A percentile compares a stretch with the other conserved stretches of the same genome.
Conservation (phyloP, 1,140 invertebrate genomes). For the Drosophila chauvacae region DNA sequence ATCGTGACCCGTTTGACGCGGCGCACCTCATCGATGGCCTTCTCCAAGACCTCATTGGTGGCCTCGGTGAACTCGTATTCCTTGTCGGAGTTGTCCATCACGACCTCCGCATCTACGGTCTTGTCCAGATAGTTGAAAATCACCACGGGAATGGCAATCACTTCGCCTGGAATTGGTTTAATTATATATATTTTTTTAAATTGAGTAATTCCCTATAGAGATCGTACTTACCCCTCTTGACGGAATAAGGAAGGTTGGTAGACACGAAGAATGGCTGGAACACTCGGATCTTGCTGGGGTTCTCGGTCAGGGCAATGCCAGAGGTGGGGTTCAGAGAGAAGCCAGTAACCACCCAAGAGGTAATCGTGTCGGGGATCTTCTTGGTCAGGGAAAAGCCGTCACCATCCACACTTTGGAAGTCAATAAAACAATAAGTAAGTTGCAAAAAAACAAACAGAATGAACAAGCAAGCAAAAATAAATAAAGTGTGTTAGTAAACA, state of each 20-base stretch:
- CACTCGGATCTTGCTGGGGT: constrained; percentile 91
- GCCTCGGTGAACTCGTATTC: constrained; percentile 91
- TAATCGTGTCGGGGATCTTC: constrained; percentile 94
- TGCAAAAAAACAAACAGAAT: background rate
- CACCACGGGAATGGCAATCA: constrained; percentile 77
- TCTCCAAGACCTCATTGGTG: constrained; percentile 85
- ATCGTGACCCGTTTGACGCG: constrained; percentile 88
- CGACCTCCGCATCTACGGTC: constrained; percentile 91
- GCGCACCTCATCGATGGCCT: constrained; percentile 87
- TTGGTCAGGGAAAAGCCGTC: constrained; percentile 77
- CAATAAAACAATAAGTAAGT: background rate
- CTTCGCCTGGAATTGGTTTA: constrained; percentile 58
- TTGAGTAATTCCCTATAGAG: no score
- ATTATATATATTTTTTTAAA: no score
- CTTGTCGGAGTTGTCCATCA: constrained; percentile 91
- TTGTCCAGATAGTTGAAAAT: constrained; percentile 86
- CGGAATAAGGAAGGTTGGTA: constrained; percentile 92
- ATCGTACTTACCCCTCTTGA: constrained; percentile 88
- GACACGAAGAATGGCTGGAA: constrained; percentile 95
- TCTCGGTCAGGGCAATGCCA: constrained; percentile 92
- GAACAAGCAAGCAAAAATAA: background rate
- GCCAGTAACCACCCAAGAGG: constrained; percentile 96
- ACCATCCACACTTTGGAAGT: constrained; percentile 31
- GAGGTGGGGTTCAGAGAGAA: constrained; percentile 94
- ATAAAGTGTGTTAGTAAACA: constrained; percentile 11